Evolutionary conservation across 2,888 invertebrate genomes (phyloP), one percentile per base, ranked within the genome.

Genomic region (Dolichopus griseipennis): DNA sequence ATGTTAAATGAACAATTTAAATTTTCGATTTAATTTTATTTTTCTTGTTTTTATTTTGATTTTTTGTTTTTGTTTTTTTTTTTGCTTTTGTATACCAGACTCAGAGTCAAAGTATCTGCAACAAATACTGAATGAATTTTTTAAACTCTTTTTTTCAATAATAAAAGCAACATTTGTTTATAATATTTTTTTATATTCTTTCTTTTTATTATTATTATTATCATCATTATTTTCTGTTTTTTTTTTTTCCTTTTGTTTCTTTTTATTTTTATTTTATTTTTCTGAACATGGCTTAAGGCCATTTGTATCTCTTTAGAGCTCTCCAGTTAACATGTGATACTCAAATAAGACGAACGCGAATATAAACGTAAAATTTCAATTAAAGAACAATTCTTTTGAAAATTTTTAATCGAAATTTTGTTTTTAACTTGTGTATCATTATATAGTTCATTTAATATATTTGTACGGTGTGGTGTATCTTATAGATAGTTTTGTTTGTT

Each of bases 261-360:
- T 43, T 43, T 43, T 43, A 9, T 43, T 52, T 52, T 18, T n/a
- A 18, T 52, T 18, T 37, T 7, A 2, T 27, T 27, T 52, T 52
- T n/a, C 9, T 37, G 33, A 68, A 71, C 69, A 74, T 74, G 71
- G 74, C 74, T 73, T 72, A 68, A 69, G 73, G 73, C 73, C 70
- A 74, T 73, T 73, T 74, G 72, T 71, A 72, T 73, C 73, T 73
- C 72, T 73, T 72, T 66, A 67, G 69, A 69, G 70, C 71, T 71
- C 73, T 71, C 73, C 73, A 74, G 73, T 74, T 72, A 73, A 73
- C 72, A 74, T 74, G 74, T 73, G 74, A 72, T 73, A 73, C 72
- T 72, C 74, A 72, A 73, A 70, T 52, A 62, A 64, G 64, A 64
- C 33, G 64, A 64, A 64, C 64, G 33, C 22, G 62, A 52, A 2